A percentile compares a stretch with the other conserved stretches of the same genome.
Evolutionary conservation across 2,888 invertebrate genomes (phyloP).

Genomic region (Suillia variegata): DNA sequence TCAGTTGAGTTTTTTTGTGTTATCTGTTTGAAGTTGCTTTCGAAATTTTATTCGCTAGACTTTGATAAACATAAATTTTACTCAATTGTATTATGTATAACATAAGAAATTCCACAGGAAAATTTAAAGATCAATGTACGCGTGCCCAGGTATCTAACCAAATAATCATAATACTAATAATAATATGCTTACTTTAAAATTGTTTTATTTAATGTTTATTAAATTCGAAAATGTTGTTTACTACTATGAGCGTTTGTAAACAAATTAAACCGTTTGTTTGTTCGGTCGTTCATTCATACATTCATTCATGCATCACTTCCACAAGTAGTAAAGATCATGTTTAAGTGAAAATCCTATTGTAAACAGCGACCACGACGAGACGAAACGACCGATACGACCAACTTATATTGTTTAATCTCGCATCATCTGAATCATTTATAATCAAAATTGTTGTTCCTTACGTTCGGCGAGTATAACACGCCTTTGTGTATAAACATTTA

Average conservation of each 20-base stretch:
- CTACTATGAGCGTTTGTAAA: constrained; percentile 50
- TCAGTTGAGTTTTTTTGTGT: too few species aligned
- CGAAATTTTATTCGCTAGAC: too few species aligned
- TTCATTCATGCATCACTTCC: too few species aligned
- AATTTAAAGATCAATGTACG: constrained; percentile 43
- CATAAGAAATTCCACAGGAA: too few species aligned
- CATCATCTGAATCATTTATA: neutral
- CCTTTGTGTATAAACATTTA: constrained; percentile 43
- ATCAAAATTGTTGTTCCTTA: neutral
- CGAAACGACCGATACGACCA: neutral
- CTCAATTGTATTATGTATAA: too few species aligned
- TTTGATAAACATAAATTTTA: too few species aligned
- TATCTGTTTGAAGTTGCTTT: too few species aligned
- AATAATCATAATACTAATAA: constrained; percentile 51
- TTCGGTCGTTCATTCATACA: constrained; percentile 3
- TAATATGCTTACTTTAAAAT: constrained; percentile 43
- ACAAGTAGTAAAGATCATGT: neutral
- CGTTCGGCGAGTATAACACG: neutral
- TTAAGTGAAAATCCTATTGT: neutral
- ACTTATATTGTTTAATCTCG: neutral
- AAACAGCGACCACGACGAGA: neutral
- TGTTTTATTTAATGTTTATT: constrained; percentile 55
- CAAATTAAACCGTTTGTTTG: constrained; percentile 40
- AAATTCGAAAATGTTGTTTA: constrained; percentile 57
- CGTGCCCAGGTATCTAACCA: constrained; percentile 42